These are phyloP conservation scores for Edolisoma coerulescens DNA, from an alignment of 2,113 vertebrate species.

Conservation along the genomic window DNA sequence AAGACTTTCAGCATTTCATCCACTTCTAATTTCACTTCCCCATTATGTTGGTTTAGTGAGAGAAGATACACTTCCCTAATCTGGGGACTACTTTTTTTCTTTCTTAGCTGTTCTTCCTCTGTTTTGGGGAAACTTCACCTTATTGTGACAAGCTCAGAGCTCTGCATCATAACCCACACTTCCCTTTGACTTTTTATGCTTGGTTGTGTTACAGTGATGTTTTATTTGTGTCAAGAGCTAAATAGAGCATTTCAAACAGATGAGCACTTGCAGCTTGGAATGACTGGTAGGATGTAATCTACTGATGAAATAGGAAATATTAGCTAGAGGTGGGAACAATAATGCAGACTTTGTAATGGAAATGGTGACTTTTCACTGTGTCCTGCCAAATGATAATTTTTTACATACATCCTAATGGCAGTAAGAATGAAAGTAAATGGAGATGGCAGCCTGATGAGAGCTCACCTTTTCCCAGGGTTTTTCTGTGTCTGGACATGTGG, in stretches of 20 bases:
- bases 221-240: neutral
- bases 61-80: conserved; percentile 19
- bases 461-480: neutral
- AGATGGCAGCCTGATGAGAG: neutral
- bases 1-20: neutral
- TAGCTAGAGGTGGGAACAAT: neutral
- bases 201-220: neutral
- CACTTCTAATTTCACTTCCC: conserved; percentile 42
- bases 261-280: neutral
- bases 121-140: conserved; percentile 11
- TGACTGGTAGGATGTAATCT: neutral
- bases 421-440: neutral
- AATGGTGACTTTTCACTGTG: neutral
- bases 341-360: neutral
- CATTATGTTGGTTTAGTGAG: neutral
- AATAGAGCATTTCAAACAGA: neutral
- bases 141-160: neutral
- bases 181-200: neutral
- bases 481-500: neutral
- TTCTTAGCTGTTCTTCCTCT: conserved; percentile 27
- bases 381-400: neutral
- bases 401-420: neutral
- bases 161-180: neutral
- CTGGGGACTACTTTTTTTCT: neutral
- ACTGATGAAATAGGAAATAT: conserved; percentile 13